Evolutionary conservation across 2,888 invertebrate species (phyloP), one percentile per base, ranked within the genome.

Genomic region (Lasioglossum villosulum): DNA sequence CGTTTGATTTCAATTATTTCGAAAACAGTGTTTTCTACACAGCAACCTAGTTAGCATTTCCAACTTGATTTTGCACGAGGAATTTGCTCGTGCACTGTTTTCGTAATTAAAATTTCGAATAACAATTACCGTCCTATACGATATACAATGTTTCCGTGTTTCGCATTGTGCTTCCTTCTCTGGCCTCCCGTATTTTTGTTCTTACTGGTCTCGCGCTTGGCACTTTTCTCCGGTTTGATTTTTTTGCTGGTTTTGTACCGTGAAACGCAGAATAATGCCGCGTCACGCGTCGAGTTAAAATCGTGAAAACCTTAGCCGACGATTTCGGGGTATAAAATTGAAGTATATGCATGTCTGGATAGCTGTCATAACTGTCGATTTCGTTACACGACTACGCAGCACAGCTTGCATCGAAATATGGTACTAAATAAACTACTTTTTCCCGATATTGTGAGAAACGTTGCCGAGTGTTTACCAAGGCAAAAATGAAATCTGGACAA

Each of bases 301-400:
- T 45, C 59, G 63, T 30, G 72, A 66, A 68, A 52, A 72, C 37
- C 81, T 63, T 48, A 34, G 19, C 34, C 37, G 34, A 30, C 45
- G 72, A 59, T 72, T 71, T 76, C 37, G 63, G 19, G 71, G n/a
- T 68, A 63, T 78, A 71, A 78, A 77, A 72, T 63, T 70, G 78
- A 81, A 56, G 34, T 78, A 66, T 78, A 63, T 72, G 42, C 42
- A 63, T 52, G 42, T 56, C 42, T 45, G 30, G 56, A 70, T 75
- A 70, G 56, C 68, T 70, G 75, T 75, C 75, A 19, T 34, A 42
- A 30, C 52, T 70, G 75, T 75, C 75, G 56, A 70, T 56, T 19
- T 42, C 56, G 39, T 45, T 34, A 70, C n/a, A n/a, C 70, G n/a
- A 42, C n/a, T 68, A 30, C n/a, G 56, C 48, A 30, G 37, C 23